These are phyloP conservation scores for Rana temporaria DNA, from an alignment of 2,113 vertebrate genomes.

Conservation along the genomic window DNA sequence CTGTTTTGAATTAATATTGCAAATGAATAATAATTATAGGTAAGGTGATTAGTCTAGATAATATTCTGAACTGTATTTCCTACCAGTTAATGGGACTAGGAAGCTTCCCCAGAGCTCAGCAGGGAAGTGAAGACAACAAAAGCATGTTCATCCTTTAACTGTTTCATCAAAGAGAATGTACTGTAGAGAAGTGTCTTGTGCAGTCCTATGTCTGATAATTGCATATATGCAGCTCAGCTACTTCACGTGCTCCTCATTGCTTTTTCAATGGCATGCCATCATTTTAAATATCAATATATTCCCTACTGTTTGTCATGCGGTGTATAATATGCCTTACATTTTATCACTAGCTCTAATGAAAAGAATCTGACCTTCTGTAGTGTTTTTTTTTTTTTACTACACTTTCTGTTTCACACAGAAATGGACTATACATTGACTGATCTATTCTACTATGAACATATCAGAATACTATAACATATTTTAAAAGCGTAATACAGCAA, in stretches of 20 bases:
- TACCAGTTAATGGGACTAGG: conserved; percentile 20
- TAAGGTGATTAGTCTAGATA: not conserved
- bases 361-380: conserved; percentile 32
- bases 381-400: not conserved
- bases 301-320: conserved; percentile 33
- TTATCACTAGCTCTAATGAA: conserved; percentile 7
- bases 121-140: conserved; percentile 43
- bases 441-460: not conserved
- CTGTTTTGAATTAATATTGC: not conserved
- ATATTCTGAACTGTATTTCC: conserved; percentile 14
- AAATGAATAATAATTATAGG: conserved; percentile 24
- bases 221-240: conserved; percentile 18
- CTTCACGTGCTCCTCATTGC: conserved; percentile 13
- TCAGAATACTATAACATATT: not conserved
- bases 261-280: conserved; percentile 16
- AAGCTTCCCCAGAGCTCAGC: conserved; percentile 25
- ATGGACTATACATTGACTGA: not conserved
- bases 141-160: conserved; percentile 40
- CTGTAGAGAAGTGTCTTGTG: conserved; percentile 31
- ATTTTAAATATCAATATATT: conserved; percentile 38
- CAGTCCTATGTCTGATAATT: conserved; percentile 28
- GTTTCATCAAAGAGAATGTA: conserved; percentile 35
- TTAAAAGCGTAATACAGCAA: not conserved
- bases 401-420: not conserved
- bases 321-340: conserved; percentile 5